These are phyloP conservation scores for Clarias macrocephalus DNA, from an alignment of 2,113 vertebrate genomes.

Conservation along the genomic window DNA sequence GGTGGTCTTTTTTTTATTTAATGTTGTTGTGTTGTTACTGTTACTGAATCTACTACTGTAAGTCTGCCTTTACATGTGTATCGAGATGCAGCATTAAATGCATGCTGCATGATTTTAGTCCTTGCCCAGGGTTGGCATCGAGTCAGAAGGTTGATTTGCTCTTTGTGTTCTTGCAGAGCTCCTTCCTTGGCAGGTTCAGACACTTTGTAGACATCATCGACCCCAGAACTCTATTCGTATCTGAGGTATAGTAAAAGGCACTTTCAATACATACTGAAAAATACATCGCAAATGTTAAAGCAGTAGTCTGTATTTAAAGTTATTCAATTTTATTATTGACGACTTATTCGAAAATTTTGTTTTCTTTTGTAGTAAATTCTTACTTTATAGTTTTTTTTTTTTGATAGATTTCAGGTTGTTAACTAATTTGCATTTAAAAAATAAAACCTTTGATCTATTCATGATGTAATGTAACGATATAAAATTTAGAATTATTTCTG, in stretches of 20 bases:
- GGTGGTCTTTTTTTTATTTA: background rate
- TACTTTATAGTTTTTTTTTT: background rate
- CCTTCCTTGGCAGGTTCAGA: constrained; percentile 89
- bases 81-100: background rate
- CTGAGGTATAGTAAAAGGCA: constrained; percentile 79
- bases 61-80: background rate
- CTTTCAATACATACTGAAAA: background rate
- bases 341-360: background rate
- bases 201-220: constrained; percentile 96
- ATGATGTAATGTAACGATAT: background rate
- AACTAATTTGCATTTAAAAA: background rate
- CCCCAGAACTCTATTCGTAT: constrained; percentile 91
- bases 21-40: background rate
- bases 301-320: background rate
- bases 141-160: background rate
- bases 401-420: background rate
- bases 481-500: background rate
- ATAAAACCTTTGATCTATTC: background rate
- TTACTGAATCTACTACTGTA: background rate
- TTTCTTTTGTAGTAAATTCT: background rate
- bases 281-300: background rate
- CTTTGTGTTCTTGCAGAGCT: constrained; percentile 70
- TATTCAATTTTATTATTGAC: background rate
- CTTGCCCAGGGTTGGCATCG: background rate
- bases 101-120: background rate